Evolutionary conservation across 2,113 vertebrate genomes (phyloP), one percentile per base, ranked within the genome.

Genomic region (Clupea harengus): DNA sequence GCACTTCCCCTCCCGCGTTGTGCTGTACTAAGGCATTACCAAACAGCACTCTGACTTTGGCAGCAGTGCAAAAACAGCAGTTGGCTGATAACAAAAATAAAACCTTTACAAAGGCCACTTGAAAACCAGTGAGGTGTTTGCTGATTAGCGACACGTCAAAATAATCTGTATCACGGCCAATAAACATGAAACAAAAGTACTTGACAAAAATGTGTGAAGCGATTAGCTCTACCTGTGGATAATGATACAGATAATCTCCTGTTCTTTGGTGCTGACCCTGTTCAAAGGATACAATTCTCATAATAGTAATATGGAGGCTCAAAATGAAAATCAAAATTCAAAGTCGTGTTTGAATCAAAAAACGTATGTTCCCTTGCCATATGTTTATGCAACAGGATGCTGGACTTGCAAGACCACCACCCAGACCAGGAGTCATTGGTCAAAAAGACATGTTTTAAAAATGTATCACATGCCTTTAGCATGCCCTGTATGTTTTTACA

Each of bases 11-110:
- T 28, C 78, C 28, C 9, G 57, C 57, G 75, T 83, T 50, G 32
- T 25, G 47, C 84, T 84, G 18, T 15, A 75, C 44, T 28, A 45
- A 78, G n/a, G 50, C 75, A 72, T 83, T 47, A 45, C 64, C 64
- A 72, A 72, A 28, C 8, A 54, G 81, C 78, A 82, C 64, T 81
- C 50, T 32, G 82, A 46, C 86, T 45, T 81, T 84, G 39, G 67
- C 50, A 60, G 44, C 75, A 44, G 15, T 22, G 57, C 82, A 83
- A 81, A 88, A 52, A 39, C 39, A 45, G 78, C 83, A 82, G 64
- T 64, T 32, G 82, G 64, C 67, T 82, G 81, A 84, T 75, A 87
- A 82, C 78, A 85, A 85, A 85, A 39, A 39, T n/a, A n/a, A 39
- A 72, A 83, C 83, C 81, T 85, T 85, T 83, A 20, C 5, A 72